A percentile compares a stretch with the other conserved stretches of the same genome.
Conservation (phyloP, 2,797 vertebrate species). For the Cossypha polioptera region DNA sequence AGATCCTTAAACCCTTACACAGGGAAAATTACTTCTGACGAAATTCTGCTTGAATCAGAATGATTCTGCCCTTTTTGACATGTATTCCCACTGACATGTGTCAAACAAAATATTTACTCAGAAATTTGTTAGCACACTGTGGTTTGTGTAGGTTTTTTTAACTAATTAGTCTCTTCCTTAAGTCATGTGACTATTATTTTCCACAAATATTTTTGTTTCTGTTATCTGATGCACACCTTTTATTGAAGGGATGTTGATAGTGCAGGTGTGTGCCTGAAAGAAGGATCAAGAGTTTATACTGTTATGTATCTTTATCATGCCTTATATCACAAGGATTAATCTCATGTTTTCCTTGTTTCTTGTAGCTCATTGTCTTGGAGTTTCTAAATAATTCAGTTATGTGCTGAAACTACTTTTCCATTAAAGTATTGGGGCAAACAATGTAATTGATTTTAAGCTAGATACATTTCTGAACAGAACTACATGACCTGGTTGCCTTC, state of each 20-base stretch:
- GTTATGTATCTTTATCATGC: not conserved
- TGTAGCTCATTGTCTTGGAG: not conserved
- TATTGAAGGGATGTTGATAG: not conserved
- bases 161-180: not conserved
- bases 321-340: not conserved
- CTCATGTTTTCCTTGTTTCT: not conserved
- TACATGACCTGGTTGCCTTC: not conserved
- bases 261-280: not conserved
- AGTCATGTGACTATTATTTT: not conserved
- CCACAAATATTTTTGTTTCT: not conserved
- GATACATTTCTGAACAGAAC: not conserved
- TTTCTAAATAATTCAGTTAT: not conserved
- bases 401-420: not conserved
- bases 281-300: not conserved
- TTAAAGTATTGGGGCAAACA: not conserved
- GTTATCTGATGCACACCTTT: not conserved
- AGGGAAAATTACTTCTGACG: not conserved
- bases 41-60: not conserved
- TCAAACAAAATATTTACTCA: not conserved
- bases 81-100: not conserved
- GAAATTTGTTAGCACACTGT: not conserved
- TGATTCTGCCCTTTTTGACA: not conserved
- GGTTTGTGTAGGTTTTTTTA: not conserved
- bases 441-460: not conserved
- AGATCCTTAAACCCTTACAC: not conserved